phyloP scores from a whole-genome alignment of 2,888 invertebrate genomes.

The Drosophila antonietae region DNA sequence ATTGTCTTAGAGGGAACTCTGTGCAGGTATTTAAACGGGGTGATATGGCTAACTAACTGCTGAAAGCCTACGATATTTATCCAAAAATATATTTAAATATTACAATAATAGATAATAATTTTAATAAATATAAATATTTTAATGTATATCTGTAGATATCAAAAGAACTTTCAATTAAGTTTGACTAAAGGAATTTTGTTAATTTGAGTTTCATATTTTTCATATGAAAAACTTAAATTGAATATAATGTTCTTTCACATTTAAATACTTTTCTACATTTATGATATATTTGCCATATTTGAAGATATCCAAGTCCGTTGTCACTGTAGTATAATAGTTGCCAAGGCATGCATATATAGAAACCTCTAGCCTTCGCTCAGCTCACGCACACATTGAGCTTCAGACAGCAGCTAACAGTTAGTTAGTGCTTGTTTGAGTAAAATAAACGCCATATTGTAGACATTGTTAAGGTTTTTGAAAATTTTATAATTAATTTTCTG shows the following conservation, averaged over 20 bases:
- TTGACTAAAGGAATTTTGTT: too few species aligned
- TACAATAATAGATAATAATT: too few species aligned
- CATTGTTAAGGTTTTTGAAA: conserved; percentile 81
- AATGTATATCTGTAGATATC: too few species aligned
- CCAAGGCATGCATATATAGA: conserved; percentile 17
- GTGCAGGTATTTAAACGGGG: conserved; percentile 50
- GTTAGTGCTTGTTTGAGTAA: conserved; percentile 78
- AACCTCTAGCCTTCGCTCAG: not conserved
- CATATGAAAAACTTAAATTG: too few species aligned
- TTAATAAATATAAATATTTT: too few species aligned
- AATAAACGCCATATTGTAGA: conserved; percentile 79
- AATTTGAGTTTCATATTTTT: too few species aligned
- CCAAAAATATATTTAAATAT: not conserved
- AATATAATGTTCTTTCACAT: too few species aligned
- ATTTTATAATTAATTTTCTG: conserved; percentile 82
- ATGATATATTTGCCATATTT: not conserved
- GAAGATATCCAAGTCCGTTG: conserved; percentile 12
- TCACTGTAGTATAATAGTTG: conserved; percentile 41
- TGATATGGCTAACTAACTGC: conserved; percentile 14
- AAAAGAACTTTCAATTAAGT: not conserved
- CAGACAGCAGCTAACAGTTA: conserved; percentile 39
- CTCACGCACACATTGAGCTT: conserved; percentile 8
- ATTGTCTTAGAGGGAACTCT: conserved; percentile 43
- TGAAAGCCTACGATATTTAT: not conserved
- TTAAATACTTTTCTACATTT: too few species aligned